Conservation (phyloP, 2,888 invertebrate species). For the Drymonia ruficornis region DNA sequence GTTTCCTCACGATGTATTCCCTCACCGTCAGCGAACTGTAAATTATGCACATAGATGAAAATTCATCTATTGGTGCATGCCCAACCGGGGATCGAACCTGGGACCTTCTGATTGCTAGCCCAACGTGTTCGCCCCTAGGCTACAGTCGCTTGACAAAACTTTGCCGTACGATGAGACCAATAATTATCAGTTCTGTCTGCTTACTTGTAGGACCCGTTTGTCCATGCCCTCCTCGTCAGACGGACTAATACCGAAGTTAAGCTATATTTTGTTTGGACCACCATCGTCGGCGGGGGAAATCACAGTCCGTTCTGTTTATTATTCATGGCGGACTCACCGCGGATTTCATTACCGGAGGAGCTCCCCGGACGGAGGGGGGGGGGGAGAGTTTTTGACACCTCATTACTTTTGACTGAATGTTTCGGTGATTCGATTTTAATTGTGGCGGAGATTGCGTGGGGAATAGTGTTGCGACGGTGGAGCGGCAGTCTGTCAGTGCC, state of each 20-base stretch:
- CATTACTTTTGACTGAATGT: slow-evolving; percentile 39
- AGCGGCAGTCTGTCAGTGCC: neutral
- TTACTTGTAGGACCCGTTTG: too few species aligned
- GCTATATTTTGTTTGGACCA: slow-evolving; percentile 34
- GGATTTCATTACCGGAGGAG: slow-evolving; percentile 50
- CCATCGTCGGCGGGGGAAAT: slow-evolving; percentile 65
- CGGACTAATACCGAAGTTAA: slow-evolving; percentile 37
- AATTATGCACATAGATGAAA: too few species aligned
- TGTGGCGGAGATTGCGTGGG: slow-evolving; percentile 7
- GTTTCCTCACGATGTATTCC: too few species aligned
- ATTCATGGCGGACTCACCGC: slow-evolving; percentile 57
- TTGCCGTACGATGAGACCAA: too few species aligned
- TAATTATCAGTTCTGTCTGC: too few species aligned
- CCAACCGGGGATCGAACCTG: too few species aligned
- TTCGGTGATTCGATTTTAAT: slow-evolving; percentile 21
- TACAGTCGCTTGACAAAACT: too few species aligned
- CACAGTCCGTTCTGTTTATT: slow-evolving; percentile 59
- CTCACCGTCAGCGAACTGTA: too few species aligned
- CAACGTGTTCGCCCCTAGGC: too few species aligned
- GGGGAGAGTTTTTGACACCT: slow-evolving; percentile 43
- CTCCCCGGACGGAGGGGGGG: slow-evolving; percentile 22
- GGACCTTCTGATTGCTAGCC: too few species aligned
- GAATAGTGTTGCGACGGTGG: neutral
- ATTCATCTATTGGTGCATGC: too few species aligned
- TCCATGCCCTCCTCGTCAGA: slow-evolving; percentile 26